These are phyloP conservation scores for Thera obeliscata DNA, from an alignment of 2,888 invertebrate species.

Conservation along the genomic window DNA sequence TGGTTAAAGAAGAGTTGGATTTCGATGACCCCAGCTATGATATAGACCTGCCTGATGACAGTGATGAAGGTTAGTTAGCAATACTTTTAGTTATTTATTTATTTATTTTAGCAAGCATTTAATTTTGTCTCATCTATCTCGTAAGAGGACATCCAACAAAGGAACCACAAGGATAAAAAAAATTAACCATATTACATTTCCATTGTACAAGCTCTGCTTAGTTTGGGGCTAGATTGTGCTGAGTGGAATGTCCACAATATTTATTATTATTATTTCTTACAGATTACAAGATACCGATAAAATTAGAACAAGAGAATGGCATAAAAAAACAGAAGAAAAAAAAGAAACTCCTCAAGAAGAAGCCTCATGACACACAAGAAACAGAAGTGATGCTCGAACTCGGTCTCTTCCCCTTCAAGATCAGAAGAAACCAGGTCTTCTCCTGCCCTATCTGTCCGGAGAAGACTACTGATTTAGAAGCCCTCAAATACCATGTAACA, in stretches of 20 bases:
- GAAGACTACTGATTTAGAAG: conserved; percentile 60
- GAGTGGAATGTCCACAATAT: background rate
- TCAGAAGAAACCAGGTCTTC: conserved; percentile 60
- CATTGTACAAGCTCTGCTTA: too few relatives aligned
- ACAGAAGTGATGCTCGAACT: conserved; percentile 61
- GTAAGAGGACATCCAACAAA: too few relatives aligned
- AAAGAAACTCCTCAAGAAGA: conserved; percentile 42
- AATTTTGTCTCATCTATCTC: too few relatives aligned
- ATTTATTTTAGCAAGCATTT: too few relatives aligned
- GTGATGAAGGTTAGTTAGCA: conserved; percentile 43
- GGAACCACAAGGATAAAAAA: too few relatives aligned
- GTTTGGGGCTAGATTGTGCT: too few relatives aligned
- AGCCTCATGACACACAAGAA: conserved; percentile 53
- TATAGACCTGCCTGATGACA: conserved; percentile 26
- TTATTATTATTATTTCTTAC: conserved; percentile 4
- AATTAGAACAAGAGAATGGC: conserved; percentile 55
- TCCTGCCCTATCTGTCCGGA: conserved; percentile 68
- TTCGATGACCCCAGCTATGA: conserved; percentile 50
- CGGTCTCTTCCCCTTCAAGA: conserved; percentile 75
- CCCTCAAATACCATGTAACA: conserved; percentile 60
- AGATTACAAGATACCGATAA: conserved; percentile 47
- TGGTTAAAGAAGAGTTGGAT: conserved; percentile 55
- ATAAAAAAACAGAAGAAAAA: conserved; percentile 48
- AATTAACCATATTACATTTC: background rate
- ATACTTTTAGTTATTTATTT: too few relatives aligned